Evolutionary conservation across 2,888 invertebrate genomes (phyloP).

Genomic region (Drosophila atroscutellata): DNA sequence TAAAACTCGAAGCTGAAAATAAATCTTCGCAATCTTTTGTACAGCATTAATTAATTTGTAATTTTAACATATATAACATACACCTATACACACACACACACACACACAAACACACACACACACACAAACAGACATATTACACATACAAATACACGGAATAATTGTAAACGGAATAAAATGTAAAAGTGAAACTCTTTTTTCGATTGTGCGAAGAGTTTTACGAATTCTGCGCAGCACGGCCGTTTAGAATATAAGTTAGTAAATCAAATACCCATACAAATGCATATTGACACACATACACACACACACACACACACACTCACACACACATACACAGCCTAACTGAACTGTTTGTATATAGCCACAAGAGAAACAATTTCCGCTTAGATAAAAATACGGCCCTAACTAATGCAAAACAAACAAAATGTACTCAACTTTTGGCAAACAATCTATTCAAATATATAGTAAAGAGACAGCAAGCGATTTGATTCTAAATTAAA

Average conservation of each 20-base stretch:
- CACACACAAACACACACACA: conserved; percentile 39
- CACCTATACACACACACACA: conserved; percentile 27
- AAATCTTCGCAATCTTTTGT: conserved; percentile 52
- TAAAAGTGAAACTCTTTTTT: conserved; percentile 16
- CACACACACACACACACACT: conserved; percentile 12
- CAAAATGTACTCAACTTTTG: conserved; percentile 29
- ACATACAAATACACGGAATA: conserved; percentile 26
- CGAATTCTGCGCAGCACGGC: conserved; percentile 50
- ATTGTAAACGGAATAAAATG: conserved; percentile 35
- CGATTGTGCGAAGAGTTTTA: conserved; percentile 21
- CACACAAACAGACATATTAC: conserved; percentile 4
- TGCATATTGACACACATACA: conserved; percentile 7
- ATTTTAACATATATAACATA: conserved; percentile 41
- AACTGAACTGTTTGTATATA: conserved; percentile 55
- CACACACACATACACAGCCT: conserved; percentile 18
- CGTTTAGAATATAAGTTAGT: conserved; percentile 77
- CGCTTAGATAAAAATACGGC: conserved; percentile 73
- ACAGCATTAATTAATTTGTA: conserved; percentile 80
- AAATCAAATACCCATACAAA: conserved; percentile 63
- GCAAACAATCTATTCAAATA: conserved; percentile 37
- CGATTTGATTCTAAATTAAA: conserved; percentile 75
- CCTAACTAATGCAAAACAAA: conserved; percentile 59
- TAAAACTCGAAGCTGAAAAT: conserved; percentile 34
- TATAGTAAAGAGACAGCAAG: conserved; percentile 21
- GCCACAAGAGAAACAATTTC: conserved; percentile 63